Percentiles rank a stretch among this genome's conserved stretches.
Conservation (phyloP, 2,113 vertebrate genomes). For the Hippocampus comes region DNA sequence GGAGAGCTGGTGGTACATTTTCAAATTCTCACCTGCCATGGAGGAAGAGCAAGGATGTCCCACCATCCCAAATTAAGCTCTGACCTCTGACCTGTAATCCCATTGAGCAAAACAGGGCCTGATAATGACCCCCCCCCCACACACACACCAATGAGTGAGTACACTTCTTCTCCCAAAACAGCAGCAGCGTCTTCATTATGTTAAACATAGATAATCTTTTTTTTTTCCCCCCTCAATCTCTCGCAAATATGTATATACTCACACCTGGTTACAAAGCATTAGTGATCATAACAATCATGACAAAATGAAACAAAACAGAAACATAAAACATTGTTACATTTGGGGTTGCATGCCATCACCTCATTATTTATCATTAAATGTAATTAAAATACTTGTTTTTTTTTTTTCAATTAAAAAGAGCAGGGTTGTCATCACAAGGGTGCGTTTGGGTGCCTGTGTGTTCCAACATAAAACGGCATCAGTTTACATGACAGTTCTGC, state of each 20-base stretch:
- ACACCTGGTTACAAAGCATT: constrained; percentile 75
- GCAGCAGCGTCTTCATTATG: constrained; percentile 64
- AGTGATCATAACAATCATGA: constrained; percentile 74
- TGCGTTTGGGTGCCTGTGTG: constrained; percentile 43
- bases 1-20: constrained; percentile 69
- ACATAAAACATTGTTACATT: constrained; percentile 72
- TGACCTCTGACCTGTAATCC: constrained; percentile 49
- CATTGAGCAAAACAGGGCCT: constrained; percentile 37
- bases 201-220: constrained; percentile 42
- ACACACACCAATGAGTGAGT: constrained; percentile 31
- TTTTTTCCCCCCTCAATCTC: constrained; percentile 32
- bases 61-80: constrained; percentile 47
- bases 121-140: constrained; percentile 34
- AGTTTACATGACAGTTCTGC: constrained; percentile 61
- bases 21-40: constrained; percentile 65
- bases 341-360: constrained; percentile 78
- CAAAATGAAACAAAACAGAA: constrained; percentile 59
- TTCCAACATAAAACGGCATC: constrained; percentile 56
- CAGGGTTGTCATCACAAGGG: constrained; percentile 72
- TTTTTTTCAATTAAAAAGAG: constrained; percentile 68
- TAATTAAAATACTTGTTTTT: constrained; percentile 76
- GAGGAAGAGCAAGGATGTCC: constrained; percentile 69
- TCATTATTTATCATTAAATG: constrained; percentile 75
- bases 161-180: constrained; percentile 48
- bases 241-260: constrained; percentile 68